These are phyloP conservation scores for Tineola bisselliella DNA, from an alignment of 2,888 invertebrate species.

Conservation along the genomic window DNA sequence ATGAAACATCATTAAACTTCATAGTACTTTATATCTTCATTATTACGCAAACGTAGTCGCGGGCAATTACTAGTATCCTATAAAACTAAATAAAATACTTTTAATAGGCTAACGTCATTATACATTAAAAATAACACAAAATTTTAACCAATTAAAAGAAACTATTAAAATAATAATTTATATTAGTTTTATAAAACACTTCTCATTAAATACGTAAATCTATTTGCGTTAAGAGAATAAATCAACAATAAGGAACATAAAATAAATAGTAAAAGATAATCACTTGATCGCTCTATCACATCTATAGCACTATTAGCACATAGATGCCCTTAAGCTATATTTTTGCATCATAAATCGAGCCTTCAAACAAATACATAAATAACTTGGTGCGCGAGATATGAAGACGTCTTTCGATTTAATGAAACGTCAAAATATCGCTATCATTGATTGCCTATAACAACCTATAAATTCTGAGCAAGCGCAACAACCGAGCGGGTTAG, in stretches of 20 bases:
- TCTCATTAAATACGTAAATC: too few relatives aligned
- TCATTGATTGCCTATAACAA: conserved; percentile 26
- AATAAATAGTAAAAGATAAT: not conserved
- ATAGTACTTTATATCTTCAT: too few relatives aligned
- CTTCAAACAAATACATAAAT: conserved; percentile 36
- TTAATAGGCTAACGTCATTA: too few relatives aligned
- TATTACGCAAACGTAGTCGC: too few relatives aligned
- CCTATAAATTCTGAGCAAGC: conserved; percentile 9
- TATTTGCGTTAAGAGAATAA: too few relatives aligned
- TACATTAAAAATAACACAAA: too few relatives aligned
- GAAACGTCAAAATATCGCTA: conserved; percentile 57
- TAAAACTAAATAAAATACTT: too few relatives aligned
- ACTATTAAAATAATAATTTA: too few relatives aligned
- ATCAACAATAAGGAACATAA: not conserved
- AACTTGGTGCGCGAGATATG: conserved; percentile 44
- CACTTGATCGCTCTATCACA: not conserved
- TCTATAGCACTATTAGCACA: not conserved
- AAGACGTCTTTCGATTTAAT: conserved; percentile 59
- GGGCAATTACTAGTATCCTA: too few relatives aligned
- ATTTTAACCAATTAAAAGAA: too few relatives aligned
- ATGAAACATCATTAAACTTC: too few relatives aligned
- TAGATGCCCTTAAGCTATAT: not conserved
- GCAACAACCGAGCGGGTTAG: not conserved
- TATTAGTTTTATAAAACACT: too few relatives aligned
- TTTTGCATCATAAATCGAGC: not conserved